Base-by-base conservation (phyloP, 2,797 vertebrate genomes). In the Sylvia borin region DNA sequence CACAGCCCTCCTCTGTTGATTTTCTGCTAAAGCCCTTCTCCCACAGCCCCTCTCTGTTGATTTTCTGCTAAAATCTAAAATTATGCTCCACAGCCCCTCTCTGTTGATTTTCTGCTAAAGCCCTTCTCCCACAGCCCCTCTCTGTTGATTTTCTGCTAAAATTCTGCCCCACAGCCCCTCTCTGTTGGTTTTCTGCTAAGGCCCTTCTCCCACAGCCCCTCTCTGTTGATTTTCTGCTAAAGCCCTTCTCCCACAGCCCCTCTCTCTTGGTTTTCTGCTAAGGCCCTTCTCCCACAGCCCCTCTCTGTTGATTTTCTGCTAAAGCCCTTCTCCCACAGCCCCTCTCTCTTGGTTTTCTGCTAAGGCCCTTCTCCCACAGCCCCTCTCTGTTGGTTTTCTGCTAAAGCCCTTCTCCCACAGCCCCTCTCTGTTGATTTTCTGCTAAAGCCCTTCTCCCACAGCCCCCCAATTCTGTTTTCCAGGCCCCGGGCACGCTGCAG, bases 351-450 rank as follows among this genome's bases (percentile, higher is more conserved):
- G 7, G 7, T 64, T 40, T 57, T 14, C 2, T 21, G 0, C 0
- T 2, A 22, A 43, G 34, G 3, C 4, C 2, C 1, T 10, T 0
- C 3, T 36, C 26, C 26, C 50, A 32, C 9, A 34, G 13, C 21
- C 21, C n/a, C 20, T 31, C 31, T 8, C 0, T 6, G 13, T 1
- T 25, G 13, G 13, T 29, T 45, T 72, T 27, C 3, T 36, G 1
- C 0, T 10, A 3, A 54, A 45, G 2, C 2, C 1, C 5, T 42
- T 2, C 0, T 5, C 3, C 67, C 58, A 16, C 42, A 55, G 4
- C 34, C 16, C 61, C 32, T 32, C 1, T 1, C 2, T 9, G 5
- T 4, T 5, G 5, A 13, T 71, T 42, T 67, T 61, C 7, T 81
- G 6, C 5, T 27, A 4, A 32, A 5, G 4, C 10, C 4, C 16